These are phyloP conservation scores for Eupithecia dodoneata DNA, from an alignment of 2,888 invertebrate species.

Conservation along the genomic window DNA sequence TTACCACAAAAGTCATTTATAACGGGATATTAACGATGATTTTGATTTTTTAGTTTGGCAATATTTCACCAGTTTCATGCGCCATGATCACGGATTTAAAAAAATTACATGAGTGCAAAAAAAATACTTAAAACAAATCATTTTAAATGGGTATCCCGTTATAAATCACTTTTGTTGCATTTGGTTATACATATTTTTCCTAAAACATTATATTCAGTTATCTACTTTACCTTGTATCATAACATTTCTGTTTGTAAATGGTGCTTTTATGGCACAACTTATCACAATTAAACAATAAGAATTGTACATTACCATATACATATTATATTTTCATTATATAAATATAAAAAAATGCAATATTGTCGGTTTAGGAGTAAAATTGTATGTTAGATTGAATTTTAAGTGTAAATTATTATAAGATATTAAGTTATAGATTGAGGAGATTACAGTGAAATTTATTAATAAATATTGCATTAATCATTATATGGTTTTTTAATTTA, in stretches of 20 bases:
- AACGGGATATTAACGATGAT: too few relatives aligned
- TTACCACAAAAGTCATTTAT: too few relatives aligned
- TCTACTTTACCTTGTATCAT: conserved; percentile 30
- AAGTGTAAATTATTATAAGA: conserved; percentile 81
- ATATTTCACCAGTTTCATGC: too few relatives aligned
- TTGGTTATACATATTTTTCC: not conserved
- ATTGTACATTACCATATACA: conserved; percentile 56
- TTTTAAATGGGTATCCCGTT: too few relatives aligned
- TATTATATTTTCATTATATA: conserved; percentile 71
- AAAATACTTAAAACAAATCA: too few relatives aligned
- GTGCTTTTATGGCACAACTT: conserved; percentile 55
- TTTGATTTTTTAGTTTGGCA: too few relatives aligned
- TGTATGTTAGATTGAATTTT: conserved; percentile 66
- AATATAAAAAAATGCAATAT: conserved; percentile 74
- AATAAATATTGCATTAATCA: conserved; percentile 84
- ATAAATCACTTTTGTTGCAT: not conserved
- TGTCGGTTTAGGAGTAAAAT: conserved; percentile 66
- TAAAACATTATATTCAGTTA: not conserved
- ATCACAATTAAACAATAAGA: conserved; percentile 55
- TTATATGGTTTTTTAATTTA: conserved; percentile 55
- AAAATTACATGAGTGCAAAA: too few relatives aligned
- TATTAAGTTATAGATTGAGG: conserved; percentile 79
- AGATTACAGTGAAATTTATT: conserved; percentile 82
- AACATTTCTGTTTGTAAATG: conserved; percentile 42
- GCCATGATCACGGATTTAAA: too few relatives aligned